Base-by-base conservation (phyloP, 2,113 vertebrate genomes). In the Nannobrachium achirus region DNA sequence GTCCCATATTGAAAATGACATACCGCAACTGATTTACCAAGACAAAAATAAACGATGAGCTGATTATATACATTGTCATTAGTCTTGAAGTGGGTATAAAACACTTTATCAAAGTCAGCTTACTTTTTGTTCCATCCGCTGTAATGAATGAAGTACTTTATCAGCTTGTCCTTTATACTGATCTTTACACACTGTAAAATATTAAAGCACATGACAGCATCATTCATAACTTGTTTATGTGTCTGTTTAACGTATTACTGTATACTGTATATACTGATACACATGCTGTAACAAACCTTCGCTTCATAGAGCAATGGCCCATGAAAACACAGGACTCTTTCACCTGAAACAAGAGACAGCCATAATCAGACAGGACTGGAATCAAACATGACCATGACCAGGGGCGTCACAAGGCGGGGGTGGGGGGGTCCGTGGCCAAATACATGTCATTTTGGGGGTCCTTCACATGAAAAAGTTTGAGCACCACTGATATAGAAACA, bases 91-190 rank as follows among this genome's bases (percentile, higher is more conserved):
- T 6, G 8, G 16, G n/a, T 16, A 16, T 15, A 15, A 61, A 52
- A 18, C 15, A 56, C 0, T 14, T 6, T 11, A 65, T 39, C 2
- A 6, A 58, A 63, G 52, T n/a, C 10, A 70, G 93, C 97, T 98
- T 91, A 99, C 97, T 99, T 99, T 91, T 99, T 99, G 94, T 99
- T 99, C 97, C 97, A 99, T 77, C 97, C 97, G 86, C 96, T 99
- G 93, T 99, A 98, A 94, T 99, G 97, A 94, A 99, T 98, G 33
- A 99, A 99, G 91, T 99, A 99, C 85, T 98, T 99, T 89, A 99
- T 97, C 92, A 97, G 97, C 84, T 99, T 99, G 83, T 99, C 97
- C 93, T 99, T 99, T 90, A 99, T 96, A 90, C 94, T 95, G 89
- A 97, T 96, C 89, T 98, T 99, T 80, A 99, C 97, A 89, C 96